A percentile compares a stretch with the other conserved stretches of the same genome.
phyloP scores from a whole-genome alignment of 2,888 invertebrate species.

The Cacoxenus indagator region DNA sequence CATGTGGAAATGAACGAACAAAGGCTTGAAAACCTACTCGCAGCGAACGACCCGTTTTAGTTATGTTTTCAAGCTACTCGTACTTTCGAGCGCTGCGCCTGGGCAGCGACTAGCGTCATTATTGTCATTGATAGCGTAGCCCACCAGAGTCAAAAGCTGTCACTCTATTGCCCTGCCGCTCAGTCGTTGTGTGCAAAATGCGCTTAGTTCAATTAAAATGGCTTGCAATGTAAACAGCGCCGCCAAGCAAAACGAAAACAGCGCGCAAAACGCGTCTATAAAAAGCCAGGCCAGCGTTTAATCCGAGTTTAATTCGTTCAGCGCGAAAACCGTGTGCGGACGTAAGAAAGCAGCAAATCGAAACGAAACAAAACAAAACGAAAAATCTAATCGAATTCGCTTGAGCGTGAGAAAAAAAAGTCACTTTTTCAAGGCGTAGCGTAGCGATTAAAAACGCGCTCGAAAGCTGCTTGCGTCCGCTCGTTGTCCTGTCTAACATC shows the following conservation, averaged over 20 bases:
- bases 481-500: constrained; percentile 8
- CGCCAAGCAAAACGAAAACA: not conserved
- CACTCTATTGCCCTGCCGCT: too few species aligned
- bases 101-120: constrained; percentile 24
- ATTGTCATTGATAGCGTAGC: constrained; percentile 19
- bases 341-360: constrained; percentile 40
- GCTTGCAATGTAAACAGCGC: constrained; percentile 24
- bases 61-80: not conserved
- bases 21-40: constrained; percentile 3
- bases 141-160: constrained; percentile 4
- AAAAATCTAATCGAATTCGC: constrained; percentile 35
- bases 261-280: constrained; percentile 50
- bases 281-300: constrained; percentile 56
- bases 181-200: not conserved
- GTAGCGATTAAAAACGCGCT: constrained; percentile 31
- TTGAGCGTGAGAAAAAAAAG: constrained; percentile 23
- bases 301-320: constrained; percentile 66
- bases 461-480: constrained; percentile 56
- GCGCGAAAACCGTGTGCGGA: constrained; percentile 64
- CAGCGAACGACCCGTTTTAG: not conserved
- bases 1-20: constrained; percentile 7
- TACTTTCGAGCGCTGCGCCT: not conserved
- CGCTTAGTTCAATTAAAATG: constrained; percentile 7
- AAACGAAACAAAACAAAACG: constrained; percentile 18
- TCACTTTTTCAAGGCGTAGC: constrained; percentile 18